Evolutionary conservation across 1,140 invertebrate species (phyloP).

Genomic region (Grapholita molesta): DNA sequence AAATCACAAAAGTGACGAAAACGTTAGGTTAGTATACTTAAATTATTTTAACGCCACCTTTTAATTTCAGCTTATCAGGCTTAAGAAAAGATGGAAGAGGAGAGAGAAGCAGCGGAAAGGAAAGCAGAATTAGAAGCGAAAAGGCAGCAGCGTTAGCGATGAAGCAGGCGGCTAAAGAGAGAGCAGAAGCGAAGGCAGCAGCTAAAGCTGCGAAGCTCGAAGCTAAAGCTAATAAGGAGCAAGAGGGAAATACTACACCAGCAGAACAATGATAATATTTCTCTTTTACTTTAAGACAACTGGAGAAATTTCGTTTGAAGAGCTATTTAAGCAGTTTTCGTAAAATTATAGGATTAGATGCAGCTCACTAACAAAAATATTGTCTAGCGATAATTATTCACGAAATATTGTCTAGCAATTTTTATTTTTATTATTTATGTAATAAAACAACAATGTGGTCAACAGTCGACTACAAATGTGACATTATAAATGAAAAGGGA

Average conservation of each 20-base stretch:
- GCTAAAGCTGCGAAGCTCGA: neutral
- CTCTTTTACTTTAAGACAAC: neutral
- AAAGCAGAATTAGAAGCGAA: neutral
- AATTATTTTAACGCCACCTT: neutral
- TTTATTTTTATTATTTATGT: no score
- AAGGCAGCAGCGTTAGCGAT: neutral
- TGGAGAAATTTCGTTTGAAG: no score
- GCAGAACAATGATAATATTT: neutral
- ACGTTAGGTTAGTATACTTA: neutral
- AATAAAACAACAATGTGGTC: no score
- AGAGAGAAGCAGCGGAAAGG: conserved; percentile 31
- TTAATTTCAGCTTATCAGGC: conserved; percentile 49
- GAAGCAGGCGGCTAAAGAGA: neutral
- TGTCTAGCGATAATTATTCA: no score
- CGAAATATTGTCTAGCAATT: no score
- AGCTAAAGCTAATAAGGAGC: neutral
- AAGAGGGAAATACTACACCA: no score
- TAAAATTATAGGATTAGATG: no score
- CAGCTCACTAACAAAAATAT: no score
- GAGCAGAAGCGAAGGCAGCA: neutral
- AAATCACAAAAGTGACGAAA: no score
- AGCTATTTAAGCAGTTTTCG: no score
- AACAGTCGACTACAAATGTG: no score
- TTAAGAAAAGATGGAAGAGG: conserved; percentile 52
- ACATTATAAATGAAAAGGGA: no score